Evolutionary conservation across 2,888 invertebrate genomes (phyloP).

Genomic region (Sepiola atlantica): DNA sequence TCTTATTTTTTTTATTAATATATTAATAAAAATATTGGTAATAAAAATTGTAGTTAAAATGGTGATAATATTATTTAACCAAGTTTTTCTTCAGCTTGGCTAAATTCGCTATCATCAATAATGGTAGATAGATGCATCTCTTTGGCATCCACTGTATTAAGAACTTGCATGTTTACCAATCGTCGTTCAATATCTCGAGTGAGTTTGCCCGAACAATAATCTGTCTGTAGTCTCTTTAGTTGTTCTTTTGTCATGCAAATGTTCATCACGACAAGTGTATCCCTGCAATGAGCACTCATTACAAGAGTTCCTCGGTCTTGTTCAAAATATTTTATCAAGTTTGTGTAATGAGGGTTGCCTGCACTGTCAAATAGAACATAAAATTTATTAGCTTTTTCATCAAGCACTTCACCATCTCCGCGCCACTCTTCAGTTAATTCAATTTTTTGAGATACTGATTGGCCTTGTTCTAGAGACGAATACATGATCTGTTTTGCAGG

Average conservation of each 20-base stretch:
- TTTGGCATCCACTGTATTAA: constrained; percentile 60
- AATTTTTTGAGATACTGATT: constrained; percentile 47
- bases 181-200: constrained; percentile 61
- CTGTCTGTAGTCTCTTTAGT: constrained; percentile 61
- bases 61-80: constrained; percentile 38
- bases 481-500: constrained; percentile 43
- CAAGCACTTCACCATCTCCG: constrained; percentile 54
- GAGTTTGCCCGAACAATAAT: constrained; percentile 63
- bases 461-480: constrained; percentile 42
- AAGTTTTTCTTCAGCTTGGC: constrained; percentile 60
- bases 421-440: constrained; percentile 58
- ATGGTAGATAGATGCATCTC: constrained; percentile 64
- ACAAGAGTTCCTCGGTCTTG: constrained; percentile 71
- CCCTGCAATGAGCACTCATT: constrained; percentile 57
- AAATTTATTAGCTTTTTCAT: constrained; percentile 57
- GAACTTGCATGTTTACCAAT: constrained; percentile 59
- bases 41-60: neutral
- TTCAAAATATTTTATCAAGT: constrained; percentile 71
- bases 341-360: constrained; percentile 54
- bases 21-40: neutral
- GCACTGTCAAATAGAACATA: constrained; percentile 60
- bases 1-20: neutral
- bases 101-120: constrained; percentile 64
- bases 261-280: constrained; percentile 65
- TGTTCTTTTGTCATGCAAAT: constrained; percentile 69